Percentiles rank a stretch among this genome's conserved stretches.
Evolutionary conservation across 92 coral and sea anemone species (phyloP).

Genomic region (Desmophyllum pertusum): DNA sequence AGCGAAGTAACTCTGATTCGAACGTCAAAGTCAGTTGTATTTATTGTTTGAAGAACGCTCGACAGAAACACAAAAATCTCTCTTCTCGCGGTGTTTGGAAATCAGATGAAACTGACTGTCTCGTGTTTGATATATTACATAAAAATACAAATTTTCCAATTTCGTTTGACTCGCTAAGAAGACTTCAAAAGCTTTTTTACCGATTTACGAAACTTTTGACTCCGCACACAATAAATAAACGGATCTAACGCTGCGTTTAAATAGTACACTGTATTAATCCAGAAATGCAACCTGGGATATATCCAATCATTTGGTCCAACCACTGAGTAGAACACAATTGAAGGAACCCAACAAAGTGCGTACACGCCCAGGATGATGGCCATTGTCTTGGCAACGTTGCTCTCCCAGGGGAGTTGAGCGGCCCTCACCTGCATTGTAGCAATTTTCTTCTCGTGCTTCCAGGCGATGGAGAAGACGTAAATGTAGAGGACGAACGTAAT

Average conservation of each 20-base stretch:
- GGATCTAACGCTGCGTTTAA: conserved; percentile 36
- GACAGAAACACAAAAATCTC: too few relatives aligned
- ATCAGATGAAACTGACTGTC: too few relatives aligned
- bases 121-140: too few relatives aligned
- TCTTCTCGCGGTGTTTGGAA: too few relatives aligned
- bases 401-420: conserved; percentile 30
- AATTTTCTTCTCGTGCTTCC: conserved; percentile 35
- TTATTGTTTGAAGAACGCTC: too few relatives aligned
- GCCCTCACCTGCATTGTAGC: conserved; percentile 9
- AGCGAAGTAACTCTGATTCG: too few relatives aligned
- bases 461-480: conserved; percentile 36
- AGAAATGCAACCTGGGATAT: conserved; percentile 20
- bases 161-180: too few relatives aligned
- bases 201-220: conserved; percentile 31
- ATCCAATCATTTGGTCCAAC: background rate
- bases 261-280: conserved; percentile 34
- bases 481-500: conserved; percentile 24
- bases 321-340: conserved; percentile 32
- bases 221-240: conserved; percentile 34
- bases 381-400: conserved; percentile 41
- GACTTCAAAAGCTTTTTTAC: conserved; percentile 10
- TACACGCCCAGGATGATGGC: conserved; percentile 36
- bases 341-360: conserved; percentile 36
- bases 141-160: too few relatives aligned
- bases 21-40: too few relatives aligned